Evolutionary conservation across 2,888 invertebrate species (phyloP).

Genomic region (Scotopteryx bipunctaria): DNA sequence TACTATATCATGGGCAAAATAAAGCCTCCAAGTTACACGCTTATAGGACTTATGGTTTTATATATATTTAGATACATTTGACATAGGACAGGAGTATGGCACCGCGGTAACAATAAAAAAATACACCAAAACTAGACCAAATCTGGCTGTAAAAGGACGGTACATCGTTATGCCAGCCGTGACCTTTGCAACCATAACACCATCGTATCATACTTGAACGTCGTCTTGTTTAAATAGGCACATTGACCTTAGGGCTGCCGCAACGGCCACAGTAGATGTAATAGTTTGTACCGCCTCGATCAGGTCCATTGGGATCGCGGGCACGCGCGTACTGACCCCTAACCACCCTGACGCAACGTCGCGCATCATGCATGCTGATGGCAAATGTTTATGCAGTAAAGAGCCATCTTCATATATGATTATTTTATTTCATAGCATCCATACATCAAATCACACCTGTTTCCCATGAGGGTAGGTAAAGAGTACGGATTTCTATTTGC

Average conservation of each 20-base stretch:
- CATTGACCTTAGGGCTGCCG: conserved; percentile 71
- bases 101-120: not conserved
- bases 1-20: too few species aligned
- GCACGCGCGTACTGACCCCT: conserved; percentile 71
- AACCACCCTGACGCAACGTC: conserved; percentile 63
- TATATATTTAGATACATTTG: too few species aligned
- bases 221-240: conserved; percentile 61
- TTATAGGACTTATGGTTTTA: too few species aligned
- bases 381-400: conserved; percentile 38
- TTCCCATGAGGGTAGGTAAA: too few species aligned
- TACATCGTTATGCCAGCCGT: conserved; percentile 17
- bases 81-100: too few species aligned
- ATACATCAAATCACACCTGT: too few species aligned
- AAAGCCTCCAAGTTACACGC: too few species aligned
- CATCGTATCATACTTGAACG: conserved; percentile 26
- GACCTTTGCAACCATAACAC: conserved; percentile 24
- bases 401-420: conserved; percentile 35
- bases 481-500: too few species aligned
- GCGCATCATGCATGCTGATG: conserved; percentile 60
- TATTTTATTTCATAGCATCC: too few species aligned
- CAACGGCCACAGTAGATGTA: conserved; percentile 43
- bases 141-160: not conserved
- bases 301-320: conserved; percentile 52
- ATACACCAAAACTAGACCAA: not conserved
- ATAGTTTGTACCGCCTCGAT: too few species aligned